Conservation (phyloP, 2,888 invertebrate species). For the Diarsia mendica region DNA sequence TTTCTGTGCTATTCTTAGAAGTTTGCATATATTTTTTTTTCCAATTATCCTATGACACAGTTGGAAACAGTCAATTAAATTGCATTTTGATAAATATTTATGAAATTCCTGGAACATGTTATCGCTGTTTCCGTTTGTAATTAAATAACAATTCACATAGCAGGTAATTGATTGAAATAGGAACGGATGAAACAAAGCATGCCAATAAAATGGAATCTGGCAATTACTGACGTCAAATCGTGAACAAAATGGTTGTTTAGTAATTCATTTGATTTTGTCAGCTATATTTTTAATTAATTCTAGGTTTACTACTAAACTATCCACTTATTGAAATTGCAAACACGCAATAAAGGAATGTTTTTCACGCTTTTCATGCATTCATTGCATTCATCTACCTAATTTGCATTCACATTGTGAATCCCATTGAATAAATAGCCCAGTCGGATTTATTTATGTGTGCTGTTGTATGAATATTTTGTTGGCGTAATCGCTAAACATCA, state of each 20-base stretch:
- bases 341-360: conserved; percentile 25
- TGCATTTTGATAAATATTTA: neutral
- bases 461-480: conserved; percentile 12
- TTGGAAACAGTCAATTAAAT: neutral
- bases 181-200: neutral
- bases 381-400: conserved; percentile 39
- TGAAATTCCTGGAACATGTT: neutral
- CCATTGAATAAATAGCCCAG: conserved; percentile 27
- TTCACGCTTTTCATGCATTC: conserved; percentile 24
- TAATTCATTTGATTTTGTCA: neutral
- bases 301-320: neutral
- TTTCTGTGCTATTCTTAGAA: neutral
- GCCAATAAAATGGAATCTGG: neutral
- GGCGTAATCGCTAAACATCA: neutral
- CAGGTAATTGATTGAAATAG: conserved; percentile 1
- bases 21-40: neutral
- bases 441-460: conserved; percentile 28
- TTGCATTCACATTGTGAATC: conserved; percentile 44
- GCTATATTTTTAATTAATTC: neutral
- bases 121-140: neutral
- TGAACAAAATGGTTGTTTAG: neutral
- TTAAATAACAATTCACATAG: neutral
- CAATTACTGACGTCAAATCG: neutral
- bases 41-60: neutral
- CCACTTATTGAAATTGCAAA: neutral